Evolutionary conservation across 2,797 vertebrate species (phyloP).

Genomic region (Morelia viridis): DNA sequence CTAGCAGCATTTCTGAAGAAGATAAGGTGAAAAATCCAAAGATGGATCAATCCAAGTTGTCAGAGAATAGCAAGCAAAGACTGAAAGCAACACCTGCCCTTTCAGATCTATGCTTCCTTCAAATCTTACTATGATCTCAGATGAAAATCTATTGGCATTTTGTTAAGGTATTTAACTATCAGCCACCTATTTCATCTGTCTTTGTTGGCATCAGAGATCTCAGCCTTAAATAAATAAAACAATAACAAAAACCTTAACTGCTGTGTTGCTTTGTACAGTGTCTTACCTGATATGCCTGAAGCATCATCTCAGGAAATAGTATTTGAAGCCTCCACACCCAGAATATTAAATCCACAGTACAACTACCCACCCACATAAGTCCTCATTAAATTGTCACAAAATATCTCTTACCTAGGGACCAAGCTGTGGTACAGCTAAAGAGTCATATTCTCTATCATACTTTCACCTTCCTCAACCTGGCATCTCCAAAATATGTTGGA

Average conservation of each 20-base stretch:
- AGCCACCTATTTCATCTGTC: conserved; percentile 1
- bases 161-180: conserved; percentile 4
- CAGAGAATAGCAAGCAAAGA: background rate
- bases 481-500: background rate
- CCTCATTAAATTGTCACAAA: conserved; percentile 15
- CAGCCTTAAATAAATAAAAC: background rate
- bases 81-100: background rate
- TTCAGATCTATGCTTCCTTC: background rate
- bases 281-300: background rate
- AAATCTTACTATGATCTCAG: background rate
- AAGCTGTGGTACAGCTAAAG: background rate
- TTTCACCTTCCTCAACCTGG: background rate
- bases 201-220: background rate
- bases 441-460: background rate
- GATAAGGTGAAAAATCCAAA: background rate
- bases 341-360: background rate
- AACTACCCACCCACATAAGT: background rate
- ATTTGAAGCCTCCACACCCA: conserved; percentile 7
- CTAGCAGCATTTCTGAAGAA: background rate
- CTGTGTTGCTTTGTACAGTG: background rate
- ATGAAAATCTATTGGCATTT: conserved; percentile 12
- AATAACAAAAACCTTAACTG: background rate
- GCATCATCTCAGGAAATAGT: background rate
- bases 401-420: conserved; percentile 6
- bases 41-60: background rate